These are phyloP conservation scores for Epinotia brunnichana DNA, from an alignment of 2,888 invertebrate genomes.

Conservation along the genomic window DNA sequence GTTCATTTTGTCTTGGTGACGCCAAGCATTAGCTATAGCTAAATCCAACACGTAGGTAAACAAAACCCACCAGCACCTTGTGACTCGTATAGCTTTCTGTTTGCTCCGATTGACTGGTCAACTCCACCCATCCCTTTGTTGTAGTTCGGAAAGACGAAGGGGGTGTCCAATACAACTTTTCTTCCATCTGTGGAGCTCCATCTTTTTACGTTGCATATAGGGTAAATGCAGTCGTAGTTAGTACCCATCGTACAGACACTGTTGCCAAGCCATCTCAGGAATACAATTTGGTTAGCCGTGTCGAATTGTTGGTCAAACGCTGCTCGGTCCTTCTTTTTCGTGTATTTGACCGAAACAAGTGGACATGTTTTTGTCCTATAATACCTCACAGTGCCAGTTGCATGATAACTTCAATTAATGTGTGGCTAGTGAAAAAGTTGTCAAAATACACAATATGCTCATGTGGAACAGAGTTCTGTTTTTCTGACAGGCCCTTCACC, in stretches of 20 bases:
- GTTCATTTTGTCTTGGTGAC: background rate
- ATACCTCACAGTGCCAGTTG: background rate
- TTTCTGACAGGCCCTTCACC: too few species aligned
- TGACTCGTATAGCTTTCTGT: background rate
- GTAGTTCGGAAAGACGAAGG: background rate
- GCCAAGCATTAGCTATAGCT: background rate
- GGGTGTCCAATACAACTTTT: slow-evolving; percentile 1
- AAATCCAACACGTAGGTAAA: background rate
- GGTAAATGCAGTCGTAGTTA: background rate
- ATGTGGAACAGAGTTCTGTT: too few species aligned
- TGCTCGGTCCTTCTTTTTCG: too few species aligned
- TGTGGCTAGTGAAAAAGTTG: too few species aligned
- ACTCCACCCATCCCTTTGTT: background rate
- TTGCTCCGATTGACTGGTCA: background rate
- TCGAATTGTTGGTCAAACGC: too few species aligned
- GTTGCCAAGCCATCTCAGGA: background rate
- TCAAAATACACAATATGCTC: too few species aligned
- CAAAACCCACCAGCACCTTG: background rate
- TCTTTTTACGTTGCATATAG: background rate
- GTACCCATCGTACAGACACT: too few species aligned
- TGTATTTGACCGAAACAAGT: background rate
- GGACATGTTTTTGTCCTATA: background rate
- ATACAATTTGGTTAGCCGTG: too few species aligned
- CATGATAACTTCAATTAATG: too few species aligned
- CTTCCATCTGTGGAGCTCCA: background rate